These are phyloP conservation scores for Phycodurus eques DNA, from an alignment of 2,113 vertebrate genomes.

Conservation along the genomic window DNA sequence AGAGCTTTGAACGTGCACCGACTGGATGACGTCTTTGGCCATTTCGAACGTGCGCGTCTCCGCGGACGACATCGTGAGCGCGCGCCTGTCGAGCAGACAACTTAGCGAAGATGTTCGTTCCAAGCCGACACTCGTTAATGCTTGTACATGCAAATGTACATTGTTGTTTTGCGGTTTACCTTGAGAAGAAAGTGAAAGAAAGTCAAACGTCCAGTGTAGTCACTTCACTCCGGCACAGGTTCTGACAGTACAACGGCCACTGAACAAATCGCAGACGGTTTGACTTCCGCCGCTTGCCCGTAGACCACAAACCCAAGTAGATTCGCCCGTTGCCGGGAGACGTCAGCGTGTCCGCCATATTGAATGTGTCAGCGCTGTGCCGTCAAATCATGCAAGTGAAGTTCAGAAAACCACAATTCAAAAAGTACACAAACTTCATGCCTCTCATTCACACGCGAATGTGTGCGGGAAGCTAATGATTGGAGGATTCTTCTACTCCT, in stretches of 20 bases:
- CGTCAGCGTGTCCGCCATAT: no score
- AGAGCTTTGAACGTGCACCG: slow-evolving; percentile 44
- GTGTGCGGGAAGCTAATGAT: no score
- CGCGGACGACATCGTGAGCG: slow-evolving; percentile 50
- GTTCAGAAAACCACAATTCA: slow-evolving; percentile 43
- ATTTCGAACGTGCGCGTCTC: slow-evolving; percentile 51
- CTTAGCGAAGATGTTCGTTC: no score
- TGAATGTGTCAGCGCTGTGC: slow-evolving; percentile 18
- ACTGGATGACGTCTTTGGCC: slow-evolving; percentile 57
- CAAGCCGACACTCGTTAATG: neutral
- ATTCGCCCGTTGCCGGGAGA: neutral
- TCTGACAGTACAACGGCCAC: no score
- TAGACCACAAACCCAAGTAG: rapidly evolving
- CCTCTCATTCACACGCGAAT: neutral
- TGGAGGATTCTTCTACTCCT: no score
- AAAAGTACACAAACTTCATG: neutral
- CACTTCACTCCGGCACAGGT: no score
- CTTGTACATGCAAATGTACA: no score
- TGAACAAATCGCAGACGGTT: no score
- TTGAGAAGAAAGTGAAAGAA: neutral
- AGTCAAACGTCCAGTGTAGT: no score
- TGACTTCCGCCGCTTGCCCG: no score
- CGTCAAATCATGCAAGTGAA: slow-evolving; percentile 34
- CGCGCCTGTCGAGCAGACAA: slow-evolving; percentile 15
- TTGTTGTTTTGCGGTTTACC: no score